A percentile compares a stretch with the other conserved stretches of the same genome.
Conservation (phyloP, 2,113 vertebrate genomes). For the Tyrannus savana region DNA sequence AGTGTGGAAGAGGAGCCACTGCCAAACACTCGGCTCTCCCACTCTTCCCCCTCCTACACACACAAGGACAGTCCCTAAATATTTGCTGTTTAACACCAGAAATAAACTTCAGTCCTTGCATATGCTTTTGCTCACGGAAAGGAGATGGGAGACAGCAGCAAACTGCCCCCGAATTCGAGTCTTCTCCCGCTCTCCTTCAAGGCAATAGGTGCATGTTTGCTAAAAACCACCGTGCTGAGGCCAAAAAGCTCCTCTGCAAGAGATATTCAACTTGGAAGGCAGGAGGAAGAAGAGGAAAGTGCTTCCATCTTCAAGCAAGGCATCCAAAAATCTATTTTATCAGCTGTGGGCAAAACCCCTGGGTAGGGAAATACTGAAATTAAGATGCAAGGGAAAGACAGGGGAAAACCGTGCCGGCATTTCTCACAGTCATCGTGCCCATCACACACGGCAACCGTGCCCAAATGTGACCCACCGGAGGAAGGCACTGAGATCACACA, state of each 20-base stretch:
- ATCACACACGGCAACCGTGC: background rate
- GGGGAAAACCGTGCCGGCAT: background rate
- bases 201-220: background rate
- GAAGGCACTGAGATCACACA: background rate
- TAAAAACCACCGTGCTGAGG: background rate
- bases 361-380: background rate
- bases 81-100: conserved; percentile 33
- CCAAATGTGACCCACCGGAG: background rate
- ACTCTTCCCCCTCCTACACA: conserved; percentile 38
- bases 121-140: background rate
- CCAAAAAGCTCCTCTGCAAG: background rate
- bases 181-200: background rate
- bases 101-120: conserved; percentile 33
- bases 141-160: background rate
- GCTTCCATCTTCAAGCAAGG: background rate
- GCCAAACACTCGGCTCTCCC: conserved; percentile 9
- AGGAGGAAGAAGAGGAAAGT: background rate
- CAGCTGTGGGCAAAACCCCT: background rate
- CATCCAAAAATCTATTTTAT: background rate
- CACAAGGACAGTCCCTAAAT: conserved; percentile 29
- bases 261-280: background rate
- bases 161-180: background rate
- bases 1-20: background rate
- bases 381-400: background rate
- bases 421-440: conserved; percentile 13